A percentile compares a stretch with the other conserved stretches of the same genome.
These are phyloP conservation scores for Drosophila lacicola DNA, from an alignment of 2,888 invertebrate genomes.

Conservation along the genomic window DNA sequence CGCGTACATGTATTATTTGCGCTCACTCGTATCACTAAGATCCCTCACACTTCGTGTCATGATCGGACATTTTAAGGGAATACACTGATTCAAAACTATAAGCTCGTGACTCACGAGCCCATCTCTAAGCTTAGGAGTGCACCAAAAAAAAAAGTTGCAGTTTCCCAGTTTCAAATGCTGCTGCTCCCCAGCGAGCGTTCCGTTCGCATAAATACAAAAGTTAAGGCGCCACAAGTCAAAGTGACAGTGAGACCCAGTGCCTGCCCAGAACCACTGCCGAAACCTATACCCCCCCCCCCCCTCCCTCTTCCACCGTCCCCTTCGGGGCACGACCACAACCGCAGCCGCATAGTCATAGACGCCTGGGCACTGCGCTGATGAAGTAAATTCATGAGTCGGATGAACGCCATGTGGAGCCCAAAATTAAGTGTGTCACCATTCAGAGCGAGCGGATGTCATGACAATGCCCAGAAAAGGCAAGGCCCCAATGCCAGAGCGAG, in stretches of 20 bases:
- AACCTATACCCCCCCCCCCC: neutral
- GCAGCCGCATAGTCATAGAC: slow-evolving; percentile 25
- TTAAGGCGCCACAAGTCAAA: slow-evolving; percentile 29
- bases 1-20: neutral
- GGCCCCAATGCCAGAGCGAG: neutral
- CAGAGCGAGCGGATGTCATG: slow-evolving; percentile 26
- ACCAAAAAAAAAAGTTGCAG: slow-evolving; percentile 31
- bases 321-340: slow-evolving; percentile 9
- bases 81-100: no score
- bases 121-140: slow-evolving; percentile 12
- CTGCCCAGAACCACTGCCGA: neutral
- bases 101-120: slow-evolving; percentile 3
- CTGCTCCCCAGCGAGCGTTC: slow-evolving; percentile 14
- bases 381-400: slow-evolving; percentile 62
- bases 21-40: neutral
- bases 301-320: no score
- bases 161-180: slow-evolving; percentile 33
- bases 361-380: slow-evolving; percentile 38
- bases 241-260: slow-evolving; percentile 1
- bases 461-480: slow-evolving; percentile 18
- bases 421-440: slow-evolving; percentile 65
- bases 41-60: neutral
- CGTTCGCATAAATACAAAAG: slow-evolving; percentile 51
- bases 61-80: neutral
- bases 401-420: slow-evolving; percentile 51